Percentiles rank a stretch among this genome's conserved stretches.
phyloP scores from a whole-genome alignment of 1,140 invertebrate species.

The Trichonephila inaurata region DNA sequence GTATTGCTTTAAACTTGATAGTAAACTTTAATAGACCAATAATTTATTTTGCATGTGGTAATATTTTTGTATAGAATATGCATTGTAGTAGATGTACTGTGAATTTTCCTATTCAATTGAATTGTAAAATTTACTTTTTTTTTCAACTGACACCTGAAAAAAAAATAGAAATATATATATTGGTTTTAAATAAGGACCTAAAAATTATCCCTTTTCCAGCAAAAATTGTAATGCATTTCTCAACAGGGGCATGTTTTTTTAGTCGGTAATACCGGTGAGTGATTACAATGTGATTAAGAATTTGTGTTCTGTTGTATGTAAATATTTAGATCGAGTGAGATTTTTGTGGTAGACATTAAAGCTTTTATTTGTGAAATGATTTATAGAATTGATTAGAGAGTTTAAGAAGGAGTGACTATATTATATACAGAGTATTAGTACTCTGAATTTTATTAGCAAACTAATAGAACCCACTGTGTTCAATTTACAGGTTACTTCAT shows the following conservation, averaged over 20 bases:
- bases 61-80: too few relatives aligned
- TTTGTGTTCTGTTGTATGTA: background rate
- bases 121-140: too few relatives aligned
- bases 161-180: too few relatives aligned
- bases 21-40: too few relatives aligned
- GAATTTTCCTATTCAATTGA: too few relatives aligned
- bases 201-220: too few relatives aligned
- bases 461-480: slow-evolving; percentile 21
- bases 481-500: slow-evolving; percentile 18
- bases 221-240: slow-evolving; percentile 15
- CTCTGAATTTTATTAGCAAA: background rate
- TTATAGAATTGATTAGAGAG: background rate
- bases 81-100: too few relatives aligned
- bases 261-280: background rate
- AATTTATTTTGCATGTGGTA: too few relatives aligned
- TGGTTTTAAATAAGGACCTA: too few relatives aligned
- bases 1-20: too few relatives aligned
- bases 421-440: background rate
- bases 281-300: background rate
- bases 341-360: background rate
- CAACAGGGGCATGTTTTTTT: background rate
- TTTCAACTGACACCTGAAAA: too few relatives aligned
- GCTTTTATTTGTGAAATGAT: background rate
- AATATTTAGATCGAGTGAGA: background rate
- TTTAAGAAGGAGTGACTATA: background rate